Base-by-base conservation (phyloP, 2,888 invertebrate species). In the Sarcophaga subvicina region DNA sequence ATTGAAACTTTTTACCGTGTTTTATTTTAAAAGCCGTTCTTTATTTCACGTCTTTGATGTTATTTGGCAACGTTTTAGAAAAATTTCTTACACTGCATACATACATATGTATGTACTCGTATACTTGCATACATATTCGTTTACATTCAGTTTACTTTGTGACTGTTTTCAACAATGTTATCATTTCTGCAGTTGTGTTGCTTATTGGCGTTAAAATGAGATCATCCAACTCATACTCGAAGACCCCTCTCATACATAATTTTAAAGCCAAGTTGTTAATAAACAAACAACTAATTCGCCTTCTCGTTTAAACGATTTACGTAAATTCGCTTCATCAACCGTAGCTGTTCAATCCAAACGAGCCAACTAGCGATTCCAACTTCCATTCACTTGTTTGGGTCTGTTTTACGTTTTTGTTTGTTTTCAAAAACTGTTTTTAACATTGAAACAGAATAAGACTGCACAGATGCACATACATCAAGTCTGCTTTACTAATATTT, bases 121-220 rank as follows among this genome's bases (percentile, higher is more conserved):
- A 20, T 3, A 54, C 54, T 37, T 37, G 37, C 37, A 37, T 37
- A 37, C 37, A 37, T 37, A 37, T 37, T 37, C 8, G 37, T 37
- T 37, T 37, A 22, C 20, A 20, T n/a, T 6, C 25, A 25, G 8
- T 54, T 66, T 54, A 64, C 20, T 54, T 59, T 67, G 45, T 20
- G 60, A 12, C 25, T 63, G 12, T 59, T 45, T 37, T 14, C 17
- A 49, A 5, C 25, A 14, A 27, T 71, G 17, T 71, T 25, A 10
- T 17, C 27, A 75, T 64, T 83, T 37, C 47, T 69, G 59, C 59
- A 59, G 67, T 80, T 27, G 49, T 54, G n/a, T 27, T 86, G 69
- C 64, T 66, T 84, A 59, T 69, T 67, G 60, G 54, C 62, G 66
- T 75, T 67, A 87, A 75, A 77, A 80, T 87, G 86, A 87, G 86